Evolutionary conservation across 1,140 invertebrate species (phyloP).

Genomic region (Calosoma granatense): DNA sequence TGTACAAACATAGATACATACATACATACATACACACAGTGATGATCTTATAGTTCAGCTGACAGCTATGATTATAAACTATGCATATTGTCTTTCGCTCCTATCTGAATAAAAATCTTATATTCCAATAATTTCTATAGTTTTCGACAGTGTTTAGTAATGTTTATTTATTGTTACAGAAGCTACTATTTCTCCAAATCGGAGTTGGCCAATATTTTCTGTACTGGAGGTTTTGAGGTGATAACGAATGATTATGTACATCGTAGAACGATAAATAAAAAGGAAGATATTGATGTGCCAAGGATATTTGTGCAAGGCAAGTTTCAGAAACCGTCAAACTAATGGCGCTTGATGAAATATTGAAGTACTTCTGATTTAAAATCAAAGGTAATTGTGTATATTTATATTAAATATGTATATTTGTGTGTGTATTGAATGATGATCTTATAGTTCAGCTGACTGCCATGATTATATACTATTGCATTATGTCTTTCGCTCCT

Average conservation of each 20-base stretch:
- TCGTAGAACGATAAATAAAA: constrained; percentile 79
- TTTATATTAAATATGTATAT: not conserved
- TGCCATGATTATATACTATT: constrained; percentile 22
- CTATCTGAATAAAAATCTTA: constrained; percentile 11
- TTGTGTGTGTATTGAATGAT: not conserved
- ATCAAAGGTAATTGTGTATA: constrained; percentile 12
- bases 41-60: constrained; percentile 33
- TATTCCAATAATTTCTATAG: constrained; percentile 13
- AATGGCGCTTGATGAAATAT: too few species aligned
- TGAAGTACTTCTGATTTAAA: not conserved
- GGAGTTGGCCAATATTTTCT: constrained; percentile 52
- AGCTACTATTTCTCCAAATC: constrained; percentile 73
- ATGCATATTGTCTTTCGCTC: constrained; percentile 10
- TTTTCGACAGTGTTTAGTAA: constrained; percentile 1
- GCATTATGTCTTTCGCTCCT: constrained; percentile 36
- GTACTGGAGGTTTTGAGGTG: constrained; percentile 56
- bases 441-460: constrained; percentile 35
- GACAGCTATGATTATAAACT: constrained; percentile 26
- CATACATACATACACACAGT: not conserved
- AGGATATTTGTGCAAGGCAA: constrained; percentile 89
- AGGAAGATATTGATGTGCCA: constrained; percentile 82
- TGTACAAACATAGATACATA: not conserved
- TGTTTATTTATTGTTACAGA: constrained; percentile 39
- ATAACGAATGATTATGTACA: constrained; percentile 65
- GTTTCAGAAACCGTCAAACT: constrained; percentile 48